Evolutionary conservation across 1,140 invertebrate genomes (phyloP), one percentile per base, ranked within the genome.

Genomic region (Pachypsylla venusta): DNA sequence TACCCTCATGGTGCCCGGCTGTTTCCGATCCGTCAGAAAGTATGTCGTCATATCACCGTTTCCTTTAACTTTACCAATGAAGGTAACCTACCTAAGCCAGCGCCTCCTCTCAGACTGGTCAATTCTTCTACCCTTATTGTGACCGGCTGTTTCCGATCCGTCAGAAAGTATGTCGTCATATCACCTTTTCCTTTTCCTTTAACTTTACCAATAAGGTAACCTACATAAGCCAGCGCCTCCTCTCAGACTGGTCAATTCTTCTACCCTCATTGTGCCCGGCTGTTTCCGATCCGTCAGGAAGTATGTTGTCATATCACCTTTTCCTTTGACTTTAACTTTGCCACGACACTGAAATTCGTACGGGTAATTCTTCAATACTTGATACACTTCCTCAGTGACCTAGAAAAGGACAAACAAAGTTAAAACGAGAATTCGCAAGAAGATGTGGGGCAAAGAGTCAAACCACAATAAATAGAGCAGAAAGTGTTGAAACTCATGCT

Each of bases 11-110:
- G 77, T 78, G 14, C 74, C 74, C 26, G 76, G 75, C 66, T 79
- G 74, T 64, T 78, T 77, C 63, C 82, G 71, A 63, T 89, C 84
- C 10, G 81, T 82, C 0, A 91, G 74, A 67, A 93, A 92, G 70
- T 93, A 93, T 0, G 91, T 93, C 1, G 87, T 88, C 89, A 94
- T 92, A 63, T 92, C 87, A 4, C 90, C 90, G 72, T 93, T 94
- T 2, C 90, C 89, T 72, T 94, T 94, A 0, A 94, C 89, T 71
- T 90, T 90, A n/a, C n/a, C n/a, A n/a, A n/a, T n/a, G n/a, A n/a
- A n/a, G n/a, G n/a, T n/a, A n/a, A n/a, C n/a, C n/a, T n/a, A n/a
- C 58, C 58, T 14, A 25, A 48, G 16, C 53, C 61, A 48, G 60
- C 60, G 19, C 56, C 56, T 14, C 58, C 58, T 53, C 64, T 58